A percentile compares a stretch with the other conserved stretches of the same genome.
Evolutionary conservation across 2,113 vertebrate species (phyloP).

Genomic region (Otolemur garnettii): DNA sequence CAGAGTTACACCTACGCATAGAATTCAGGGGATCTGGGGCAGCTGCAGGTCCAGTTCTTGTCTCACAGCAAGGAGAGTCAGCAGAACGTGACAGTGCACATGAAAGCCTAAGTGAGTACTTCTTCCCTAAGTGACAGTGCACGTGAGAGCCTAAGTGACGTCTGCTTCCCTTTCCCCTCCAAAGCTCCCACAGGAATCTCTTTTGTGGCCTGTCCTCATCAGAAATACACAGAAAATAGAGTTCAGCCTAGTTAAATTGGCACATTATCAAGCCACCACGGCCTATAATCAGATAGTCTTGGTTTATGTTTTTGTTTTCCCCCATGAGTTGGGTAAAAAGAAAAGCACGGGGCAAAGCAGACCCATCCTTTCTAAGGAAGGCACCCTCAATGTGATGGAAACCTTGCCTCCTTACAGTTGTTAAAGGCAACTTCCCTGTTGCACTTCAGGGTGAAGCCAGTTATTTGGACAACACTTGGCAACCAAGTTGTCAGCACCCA

Average conservation of each 20-base stretch:
- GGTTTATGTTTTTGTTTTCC: neutral
- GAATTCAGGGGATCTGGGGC: neutral
- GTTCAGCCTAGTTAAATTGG: neutral
- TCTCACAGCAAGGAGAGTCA: neutral
- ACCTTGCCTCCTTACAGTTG: neutral
- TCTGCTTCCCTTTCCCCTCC: neutral
- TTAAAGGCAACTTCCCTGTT: neutral
- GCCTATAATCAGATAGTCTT: neutral
- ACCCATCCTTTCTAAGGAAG: neutral
- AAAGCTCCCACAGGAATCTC: neutral
- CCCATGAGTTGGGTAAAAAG: slow-evolving; percentile 15
- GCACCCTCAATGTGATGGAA: neutral
- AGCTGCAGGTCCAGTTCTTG: neutral
- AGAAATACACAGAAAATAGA: slow-evolving; percentile 18
- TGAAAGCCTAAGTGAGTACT: neutral
- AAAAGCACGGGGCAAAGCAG: neutral
- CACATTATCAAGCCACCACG: neutral
- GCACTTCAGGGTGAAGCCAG: neutral
- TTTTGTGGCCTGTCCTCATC: neutral
- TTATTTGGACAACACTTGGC: neutral
- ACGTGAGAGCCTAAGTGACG: neutral
- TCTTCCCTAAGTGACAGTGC: neutral
- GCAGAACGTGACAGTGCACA: neutral
- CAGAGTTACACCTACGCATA: neutral
- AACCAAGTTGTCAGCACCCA: neutral